These are phyloP conservation scores for Ditula angustiorana DNA, from an alignment of 2,888 invertebrate species.

Conservation along the genomic window DNA sequence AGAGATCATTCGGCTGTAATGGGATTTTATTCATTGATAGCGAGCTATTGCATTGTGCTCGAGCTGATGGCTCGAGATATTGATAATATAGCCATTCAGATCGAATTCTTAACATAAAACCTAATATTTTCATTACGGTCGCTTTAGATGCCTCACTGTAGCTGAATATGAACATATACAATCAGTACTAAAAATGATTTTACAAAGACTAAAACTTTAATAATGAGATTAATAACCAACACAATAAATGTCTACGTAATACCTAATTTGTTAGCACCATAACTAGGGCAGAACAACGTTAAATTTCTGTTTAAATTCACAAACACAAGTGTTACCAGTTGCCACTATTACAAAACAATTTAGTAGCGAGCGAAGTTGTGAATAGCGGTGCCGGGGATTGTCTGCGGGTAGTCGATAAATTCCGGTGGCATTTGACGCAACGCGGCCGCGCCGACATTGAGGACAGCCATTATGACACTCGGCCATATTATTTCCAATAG, in stretches of 20 bases:
- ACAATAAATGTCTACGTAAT: neutral
- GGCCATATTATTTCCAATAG: conserved; percentile 33
- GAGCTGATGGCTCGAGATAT: no score
- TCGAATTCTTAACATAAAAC: no score
- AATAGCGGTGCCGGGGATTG: conserved; percentile 54
- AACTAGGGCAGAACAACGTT: neutral
- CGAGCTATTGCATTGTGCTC: no score
- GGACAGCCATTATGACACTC: conserved; percentile 15
- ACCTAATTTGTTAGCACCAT: neutral
- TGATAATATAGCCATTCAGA: no score
- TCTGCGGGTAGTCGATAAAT: conserved; percentile 70
- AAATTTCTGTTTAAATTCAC: neutral
- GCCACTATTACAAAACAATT: conserved; percentile 31
- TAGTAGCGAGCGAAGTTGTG: conserved; percentile 16
- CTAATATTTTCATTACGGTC: no score
- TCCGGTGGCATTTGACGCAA: conserved; percentile 64
- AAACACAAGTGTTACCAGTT: conserved; percentile 11
- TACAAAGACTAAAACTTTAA: no score
- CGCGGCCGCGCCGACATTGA: conserved; percentile 60
- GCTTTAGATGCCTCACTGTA: no score
- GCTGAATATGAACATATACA: no score
- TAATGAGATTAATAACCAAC: neutral
- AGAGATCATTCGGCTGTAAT: no score
- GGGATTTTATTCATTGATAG: no score
- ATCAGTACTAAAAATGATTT: no score